These are phyloP conservation scores for Entomyzon cyanotis DNA, from an alignment of 2,113 vertebrate genomes.

Conservation along the genomic window DNA sequence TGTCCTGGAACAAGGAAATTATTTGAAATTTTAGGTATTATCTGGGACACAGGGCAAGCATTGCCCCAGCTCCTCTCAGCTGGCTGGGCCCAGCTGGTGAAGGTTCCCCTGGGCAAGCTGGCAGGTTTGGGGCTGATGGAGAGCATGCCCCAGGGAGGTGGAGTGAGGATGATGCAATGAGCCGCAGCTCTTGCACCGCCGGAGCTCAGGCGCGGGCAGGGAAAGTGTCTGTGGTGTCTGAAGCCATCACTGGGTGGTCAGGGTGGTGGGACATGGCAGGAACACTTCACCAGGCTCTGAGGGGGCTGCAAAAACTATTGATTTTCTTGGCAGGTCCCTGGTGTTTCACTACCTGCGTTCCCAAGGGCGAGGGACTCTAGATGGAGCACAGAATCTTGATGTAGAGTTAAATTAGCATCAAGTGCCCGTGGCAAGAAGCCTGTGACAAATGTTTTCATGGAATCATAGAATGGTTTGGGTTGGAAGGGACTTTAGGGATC, in stretches of 20 bases:
- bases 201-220: accelerated
- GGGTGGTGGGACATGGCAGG: accelerated
- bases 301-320: background rate
- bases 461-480: background rate
- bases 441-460: background rate
- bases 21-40: background rate
- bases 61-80: background rate
- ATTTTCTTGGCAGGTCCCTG: background rate
- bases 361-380: background rate
- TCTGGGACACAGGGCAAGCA: accelerated
- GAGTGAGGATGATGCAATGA: conserved; percentile 28
- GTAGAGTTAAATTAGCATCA: background rate
- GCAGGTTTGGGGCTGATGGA: background rate
- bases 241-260: accelerated
- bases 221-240: background rate
- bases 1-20: background rate
- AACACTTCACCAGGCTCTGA: accelerated
- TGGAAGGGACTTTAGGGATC: background rate
- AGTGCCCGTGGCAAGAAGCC: accelerated
- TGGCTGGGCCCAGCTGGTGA: background rate
- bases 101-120: background rate
- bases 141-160: background rate
- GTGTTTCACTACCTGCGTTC: background rate
- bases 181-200: background rate
- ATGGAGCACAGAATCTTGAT: background rate